These are phyloP conservation scores for Numenius arquata DNA, from an alignment of 2,113 vertebrate species.

Conservation along the genomic window DNA sequence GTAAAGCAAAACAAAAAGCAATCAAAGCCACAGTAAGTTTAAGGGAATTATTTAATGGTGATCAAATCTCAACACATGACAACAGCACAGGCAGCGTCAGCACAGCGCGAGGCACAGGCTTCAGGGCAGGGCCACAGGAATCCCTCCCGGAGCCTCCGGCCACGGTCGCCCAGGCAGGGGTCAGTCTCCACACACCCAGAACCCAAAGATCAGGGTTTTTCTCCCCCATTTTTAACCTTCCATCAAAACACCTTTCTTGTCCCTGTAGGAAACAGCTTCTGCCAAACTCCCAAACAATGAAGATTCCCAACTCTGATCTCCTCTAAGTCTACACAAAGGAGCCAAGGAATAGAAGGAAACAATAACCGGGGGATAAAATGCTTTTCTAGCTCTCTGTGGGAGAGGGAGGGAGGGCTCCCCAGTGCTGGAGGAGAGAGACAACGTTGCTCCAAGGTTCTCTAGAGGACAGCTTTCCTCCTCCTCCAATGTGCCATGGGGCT, in stretches of 20 bases:
- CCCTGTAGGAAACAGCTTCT: background rate
- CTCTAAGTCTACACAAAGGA: background rate
- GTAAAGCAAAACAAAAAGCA: background rate
- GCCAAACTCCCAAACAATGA: background rate
- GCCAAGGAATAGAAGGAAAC: background rate
- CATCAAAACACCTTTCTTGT: background rate
- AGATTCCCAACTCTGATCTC: background rate
- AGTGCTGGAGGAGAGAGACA: background rate
- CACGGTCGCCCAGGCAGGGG: accelerated
- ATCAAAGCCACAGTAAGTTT: background rate
- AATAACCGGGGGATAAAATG: background rate
- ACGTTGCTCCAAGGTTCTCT: background rate
- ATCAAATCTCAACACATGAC: background rate
- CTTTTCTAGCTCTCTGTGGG: background rate
- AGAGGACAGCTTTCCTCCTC: background rate
- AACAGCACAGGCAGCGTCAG: background rate
- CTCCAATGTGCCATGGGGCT: background rate
- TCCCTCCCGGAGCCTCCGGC: background rate
- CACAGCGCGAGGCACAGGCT: background rate
- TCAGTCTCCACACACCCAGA: accelerated
- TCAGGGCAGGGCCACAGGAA: background rate
- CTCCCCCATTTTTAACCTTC: background rate
- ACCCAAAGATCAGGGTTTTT: background rate
- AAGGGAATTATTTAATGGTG: conserved; percentile 18
- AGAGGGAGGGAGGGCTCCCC: background rate